Conservation (phyloP, 2,113 vertebrate species). For the Kryptolebias marmoratus region DNA sequence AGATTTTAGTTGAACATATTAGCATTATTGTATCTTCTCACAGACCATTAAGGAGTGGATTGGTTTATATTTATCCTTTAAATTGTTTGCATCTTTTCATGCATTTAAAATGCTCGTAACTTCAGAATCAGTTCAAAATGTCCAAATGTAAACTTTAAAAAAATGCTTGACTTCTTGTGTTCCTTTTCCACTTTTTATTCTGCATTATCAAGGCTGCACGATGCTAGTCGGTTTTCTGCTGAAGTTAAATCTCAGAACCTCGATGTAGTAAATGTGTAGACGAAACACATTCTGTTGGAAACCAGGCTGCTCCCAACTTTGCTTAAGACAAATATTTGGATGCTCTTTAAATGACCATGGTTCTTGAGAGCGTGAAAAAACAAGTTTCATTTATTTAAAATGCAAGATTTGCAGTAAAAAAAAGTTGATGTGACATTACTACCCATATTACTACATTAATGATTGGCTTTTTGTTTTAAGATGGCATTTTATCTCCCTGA, state of each 20-base stretch:
- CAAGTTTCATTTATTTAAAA: too few relatives aligned
- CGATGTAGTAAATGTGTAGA: background rate
- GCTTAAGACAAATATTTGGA: too few relatives aligned
- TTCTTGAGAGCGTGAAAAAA: too few relatives aligned
- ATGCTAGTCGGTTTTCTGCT: too few relatives aligned
- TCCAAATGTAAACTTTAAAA: background rate
- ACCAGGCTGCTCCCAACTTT: too few relatives aligned
- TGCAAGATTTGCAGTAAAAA: too few relatives aligned
- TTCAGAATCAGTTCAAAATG: background rate
- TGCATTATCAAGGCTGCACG: too few relatives aligned
- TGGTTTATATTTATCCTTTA: background rate
- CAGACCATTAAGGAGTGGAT: background rate
- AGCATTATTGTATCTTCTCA: background rate
- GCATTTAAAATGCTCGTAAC: too few relatives aligned
- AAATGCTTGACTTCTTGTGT: too few relatives aligned
- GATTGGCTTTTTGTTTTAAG: conserved; percentile 46
- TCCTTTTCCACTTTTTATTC: background rate
- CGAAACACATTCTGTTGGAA: background rate
- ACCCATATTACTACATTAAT: conserved; percentile 1
- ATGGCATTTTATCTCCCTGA: conserved; percentile 33
- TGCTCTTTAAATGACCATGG: background rate
- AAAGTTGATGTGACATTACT: too few relatives aligned
- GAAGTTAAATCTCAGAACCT: background rate
- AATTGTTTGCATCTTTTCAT: too few relatives aligned
- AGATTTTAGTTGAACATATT: background rate